A percentile compares a stretch with the other conserved stretches of the same genome.
These are phyloP conservation scores for Harmothoe impar DNA, from an alignment of 2,888 invertebrate species.

Conservation along the genomic window DNA sequence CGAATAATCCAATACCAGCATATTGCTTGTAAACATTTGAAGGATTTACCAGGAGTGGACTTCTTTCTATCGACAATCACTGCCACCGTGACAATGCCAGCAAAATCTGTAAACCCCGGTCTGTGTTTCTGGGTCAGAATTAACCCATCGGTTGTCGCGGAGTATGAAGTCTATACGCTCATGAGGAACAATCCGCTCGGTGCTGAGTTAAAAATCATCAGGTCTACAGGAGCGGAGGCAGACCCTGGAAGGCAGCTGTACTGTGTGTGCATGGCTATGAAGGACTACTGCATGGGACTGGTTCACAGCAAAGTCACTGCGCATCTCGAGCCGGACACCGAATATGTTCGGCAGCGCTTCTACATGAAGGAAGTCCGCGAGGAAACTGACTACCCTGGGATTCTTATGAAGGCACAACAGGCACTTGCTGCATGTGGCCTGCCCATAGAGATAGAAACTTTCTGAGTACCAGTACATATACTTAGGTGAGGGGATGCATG, in stretches of 20 bases:
- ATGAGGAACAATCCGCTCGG: conserved; percentile 29
- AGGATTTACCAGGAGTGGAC: conserved; percentile 14
- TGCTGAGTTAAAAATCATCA: conserved; percentile 46
- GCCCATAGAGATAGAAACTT: background rate
- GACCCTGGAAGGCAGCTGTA: background rate
- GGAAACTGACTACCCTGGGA: background rate
- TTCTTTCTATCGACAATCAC: conserved; percentile 55
- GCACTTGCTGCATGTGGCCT: background rate
- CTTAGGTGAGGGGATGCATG: too few species aligned
- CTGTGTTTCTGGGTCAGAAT: conserved; percentile 43
- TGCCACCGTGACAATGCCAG: conserved; percentile 12
- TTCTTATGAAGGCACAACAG: conserved; percentile 5
- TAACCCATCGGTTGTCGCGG: background rate
- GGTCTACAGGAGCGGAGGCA: background rate
- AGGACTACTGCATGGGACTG: background rate
- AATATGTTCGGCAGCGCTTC: conserved; percentile 5
- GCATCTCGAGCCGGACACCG: background rate
- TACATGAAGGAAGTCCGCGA: background rate
- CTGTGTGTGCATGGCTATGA: background rate
- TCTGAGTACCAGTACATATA: background rate
- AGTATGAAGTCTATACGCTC: background rate
- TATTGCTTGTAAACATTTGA: background rate
- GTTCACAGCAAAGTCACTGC: conserved; percentile 19
- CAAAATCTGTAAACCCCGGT: background rate
- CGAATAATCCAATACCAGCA: background rate